Percentiles rank a stretch among this genome's conserved stretches.
Evolutionary conservation across 92 coral and sea anemone species (phyloP).

Genomic region (Metridium senile): DNA sequence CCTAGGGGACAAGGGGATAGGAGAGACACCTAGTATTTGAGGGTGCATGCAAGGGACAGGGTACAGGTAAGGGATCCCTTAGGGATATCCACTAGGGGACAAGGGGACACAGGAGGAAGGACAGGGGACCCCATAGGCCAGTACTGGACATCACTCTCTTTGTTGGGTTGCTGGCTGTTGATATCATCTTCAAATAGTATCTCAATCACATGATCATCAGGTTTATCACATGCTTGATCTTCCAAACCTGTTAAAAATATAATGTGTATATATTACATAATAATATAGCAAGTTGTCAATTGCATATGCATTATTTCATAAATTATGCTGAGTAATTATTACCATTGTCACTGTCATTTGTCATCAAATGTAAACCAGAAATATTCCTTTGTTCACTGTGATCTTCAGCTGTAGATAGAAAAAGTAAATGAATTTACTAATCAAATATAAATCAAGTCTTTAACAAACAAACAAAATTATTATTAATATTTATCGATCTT

Average conservation of each 20-base stretch:
- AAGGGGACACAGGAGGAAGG: no score
- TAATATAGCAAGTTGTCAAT: neutral
- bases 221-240: neutral
- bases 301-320: slow-evolving; percentile 21
- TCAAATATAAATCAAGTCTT: neutral
- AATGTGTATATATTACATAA: neutral
- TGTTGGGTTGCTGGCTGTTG: slow-evolving; percentile 7
- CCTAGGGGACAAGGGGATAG: no score
- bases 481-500: neutral
- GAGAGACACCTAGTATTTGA: no score
- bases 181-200: slow-evolving; percentile 12
- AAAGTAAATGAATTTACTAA: neutral
- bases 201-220: slow-evolving; percentile 6
- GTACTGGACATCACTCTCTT: no score
- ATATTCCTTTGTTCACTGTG: neutral
- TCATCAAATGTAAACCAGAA: neutral
- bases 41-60: no score
- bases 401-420: neutral
- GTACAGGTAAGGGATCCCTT: no score
- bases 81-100: no score
- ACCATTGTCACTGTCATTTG: neutral
- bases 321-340: slow-evolving; percentile 1
- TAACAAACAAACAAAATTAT: neutral
- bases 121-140: no score
- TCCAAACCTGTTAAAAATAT: neutral